phyloP scores from a whole-genome alignment of 2,888 invertebrate species.

The Parasteatoda lunata region DNA sequence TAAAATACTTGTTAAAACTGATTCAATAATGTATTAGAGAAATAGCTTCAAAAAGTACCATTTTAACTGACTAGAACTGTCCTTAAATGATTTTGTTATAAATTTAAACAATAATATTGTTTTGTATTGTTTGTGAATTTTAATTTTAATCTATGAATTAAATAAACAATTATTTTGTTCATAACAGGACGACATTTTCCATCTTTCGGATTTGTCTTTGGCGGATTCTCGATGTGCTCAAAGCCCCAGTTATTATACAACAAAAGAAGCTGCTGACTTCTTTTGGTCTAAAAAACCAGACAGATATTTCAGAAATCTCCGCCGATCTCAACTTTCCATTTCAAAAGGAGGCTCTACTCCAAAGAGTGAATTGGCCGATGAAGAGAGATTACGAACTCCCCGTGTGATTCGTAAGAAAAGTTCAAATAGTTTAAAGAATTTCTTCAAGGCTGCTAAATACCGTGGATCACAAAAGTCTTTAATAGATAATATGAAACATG shows the following conservation, averaged over 20 bases:
- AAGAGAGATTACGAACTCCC: constrained; percentile 19
- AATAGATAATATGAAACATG: constrained; percentile 11
- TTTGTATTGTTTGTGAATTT: no score
- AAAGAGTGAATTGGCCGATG: constrained; percentile 46
- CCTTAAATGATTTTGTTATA: no score
- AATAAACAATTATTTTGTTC: neutral
- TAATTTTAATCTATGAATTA: neutral
- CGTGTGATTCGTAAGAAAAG: constrained; percentile 28
- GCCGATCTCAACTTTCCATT: constrained; percentile 14
- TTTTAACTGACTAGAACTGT: no score
- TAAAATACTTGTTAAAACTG: no score
- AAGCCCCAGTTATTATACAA: constrained; percentile 63
- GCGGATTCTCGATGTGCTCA: constrained; percentile 59
- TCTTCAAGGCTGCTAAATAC: constrained; percentile 48
- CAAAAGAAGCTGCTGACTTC: constrained; percentile 48
- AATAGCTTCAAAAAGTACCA: no score
- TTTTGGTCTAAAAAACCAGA: constrained; percentile 45
- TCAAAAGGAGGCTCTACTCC: constrained; percentile 30
- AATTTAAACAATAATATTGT: no score
- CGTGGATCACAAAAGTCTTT: constrained; percentile 58
- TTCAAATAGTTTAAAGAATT: constrained; percentile 55
- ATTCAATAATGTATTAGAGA: no score
- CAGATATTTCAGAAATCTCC: constrained; percentile 10
- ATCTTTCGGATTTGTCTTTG: constrained; percentile 59
- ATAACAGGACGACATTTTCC: constrained; percentile 67